phyloP scores from a whole-genome alignment of 1,140 invertebrate genomes.

The Drosophila saltans region DNA sequence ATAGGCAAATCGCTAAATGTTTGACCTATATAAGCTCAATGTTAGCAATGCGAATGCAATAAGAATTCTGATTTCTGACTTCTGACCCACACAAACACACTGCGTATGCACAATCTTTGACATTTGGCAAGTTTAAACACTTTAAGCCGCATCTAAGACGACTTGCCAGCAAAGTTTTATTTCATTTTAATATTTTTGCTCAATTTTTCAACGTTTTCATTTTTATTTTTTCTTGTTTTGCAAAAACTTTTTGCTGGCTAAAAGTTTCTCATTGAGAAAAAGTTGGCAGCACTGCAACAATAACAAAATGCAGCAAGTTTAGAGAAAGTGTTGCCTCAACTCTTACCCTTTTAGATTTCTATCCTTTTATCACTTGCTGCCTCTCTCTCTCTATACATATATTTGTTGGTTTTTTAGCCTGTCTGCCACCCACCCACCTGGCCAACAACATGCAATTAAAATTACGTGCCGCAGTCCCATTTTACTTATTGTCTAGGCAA shows the following conservation, averaged over 20 bases:
- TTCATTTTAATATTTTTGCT: conserved; percentile 51
- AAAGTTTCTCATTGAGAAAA: conserved; percentile 39
- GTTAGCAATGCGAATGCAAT: conserved; percentile 23
- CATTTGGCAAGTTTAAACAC: conserved; percentile 69
- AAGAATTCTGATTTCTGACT: conserved; percentile 57
- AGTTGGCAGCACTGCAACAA: conserved; percentile 56
- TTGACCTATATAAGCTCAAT: conserved; percentile 1
- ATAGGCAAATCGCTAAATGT: conserved; percentile 31
- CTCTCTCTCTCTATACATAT: not conserved
- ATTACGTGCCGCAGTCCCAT: conserved; percentile 41
- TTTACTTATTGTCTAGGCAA: conserved; percentile 47
- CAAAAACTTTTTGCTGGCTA: conserved; percentile 37
- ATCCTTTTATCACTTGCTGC: not conserved
- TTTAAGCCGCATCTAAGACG: conserved; percentile 56
- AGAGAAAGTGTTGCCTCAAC: conserved; percentile 33
- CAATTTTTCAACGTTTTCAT: conserved; percentile 6
- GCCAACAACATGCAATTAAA: conserved; percentile 55
- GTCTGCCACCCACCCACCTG: conserved; percentile 37
- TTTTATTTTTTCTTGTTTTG: not conserved
- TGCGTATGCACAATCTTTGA: conserved; percentile 65
- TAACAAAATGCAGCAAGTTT: conserved; percentile 70
- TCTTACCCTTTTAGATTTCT: not conserved
- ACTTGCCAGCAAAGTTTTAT: conserved; percentile 54
- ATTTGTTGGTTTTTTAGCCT: too few relatives aligned
- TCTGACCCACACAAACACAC: conserved; percentile 32